Base-by-base conservation (phyloP, 23 tunicate species). In the Clavelina lepadiformis region DNA sequence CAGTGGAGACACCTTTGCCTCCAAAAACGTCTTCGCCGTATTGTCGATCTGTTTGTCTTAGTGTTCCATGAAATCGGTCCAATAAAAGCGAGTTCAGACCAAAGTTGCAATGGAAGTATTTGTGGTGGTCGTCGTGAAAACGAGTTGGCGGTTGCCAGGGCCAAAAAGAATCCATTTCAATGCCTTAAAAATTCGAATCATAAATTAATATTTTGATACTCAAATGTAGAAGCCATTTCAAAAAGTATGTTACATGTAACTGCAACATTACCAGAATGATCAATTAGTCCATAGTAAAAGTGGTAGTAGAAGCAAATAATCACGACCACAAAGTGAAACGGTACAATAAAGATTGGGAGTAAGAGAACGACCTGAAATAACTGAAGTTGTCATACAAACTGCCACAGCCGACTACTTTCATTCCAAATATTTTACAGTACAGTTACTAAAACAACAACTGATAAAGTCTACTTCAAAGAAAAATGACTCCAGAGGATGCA, bases 41-140 rank as follows among this genome's bases (percentile, higher is more conserved):
- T 25, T 45, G 22, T 31, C 94, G 57, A 41, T 64, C 61, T 19
- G 63, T 58, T 5, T 63, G 69, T 3, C 94, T 65, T 63, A 85
- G 47, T 22, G 94, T 85, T 52, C 71, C 94, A 31, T 85, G 94
- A 38, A 69, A 62, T 3, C 79, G 78, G 59, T 85, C 94, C 37
- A 85, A 85, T 1, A 85, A 52, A 65, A 71, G 71, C 18, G 94
- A 77, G 85, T 85, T 85, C 79, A 85, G 77, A 5, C 94, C 94
- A 58, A 85, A 85, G 38, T 85, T 85, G 62, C 71, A 79, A 66
- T 85, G 94, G 51, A 85, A 85, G 41, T 77, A 71, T 46, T 63
- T 70, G 76, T 85, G 94, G 61, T 85, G 94, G 72, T 85, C 94
- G 84, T 85, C 94, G 58, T 85, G 94, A 78, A 85, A 85, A 50